Percentiles rank a stretch among this genome's conserved stretches.
Evolutionary conservation across 2,113 vertebrate species (phyloP).

Genomic region (Poecilia latipinna): DNA sequence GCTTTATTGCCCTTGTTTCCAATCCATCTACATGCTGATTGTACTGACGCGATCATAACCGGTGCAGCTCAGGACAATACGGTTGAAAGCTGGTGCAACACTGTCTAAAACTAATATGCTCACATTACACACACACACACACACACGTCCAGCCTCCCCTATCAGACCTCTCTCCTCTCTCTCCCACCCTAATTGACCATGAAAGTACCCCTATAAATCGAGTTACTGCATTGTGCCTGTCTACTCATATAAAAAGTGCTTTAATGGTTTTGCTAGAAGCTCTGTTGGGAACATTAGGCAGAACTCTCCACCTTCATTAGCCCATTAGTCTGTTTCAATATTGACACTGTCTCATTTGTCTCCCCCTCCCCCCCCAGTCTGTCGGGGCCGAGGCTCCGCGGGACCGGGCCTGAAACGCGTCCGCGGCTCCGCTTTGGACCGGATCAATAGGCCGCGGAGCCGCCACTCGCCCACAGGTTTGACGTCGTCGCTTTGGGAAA

Average conservation of each 20-base stretch:
- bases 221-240: constrained; percentile 73
- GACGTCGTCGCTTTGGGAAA: constrained; percentile 18
- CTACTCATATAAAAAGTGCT: constrained; percentile 74
- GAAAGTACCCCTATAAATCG: constrained; percentile 74
- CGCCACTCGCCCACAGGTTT: constrained; percentile 5
- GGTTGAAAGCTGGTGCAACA: constrained; percentile 50
- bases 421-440: constrained; percentile 34
- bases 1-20: constrained; percentile 22
- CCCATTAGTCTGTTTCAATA: constrained; percentile 75
- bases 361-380: constrained; percentile 42
- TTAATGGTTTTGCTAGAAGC: constrained; percentile 74
- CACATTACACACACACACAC: constrained; percentile 22
- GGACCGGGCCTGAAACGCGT: constrained; percentile 56
- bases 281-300: constrained; percentile 76
- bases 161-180: constrained; percentile 60
- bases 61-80: constrained; percentile 31
- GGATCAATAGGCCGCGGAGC: constrained; percentile 18
- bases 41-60: constrained; percentile 18
- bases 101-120: constrained; percentile 54
- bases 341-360: constrained; percentile 71
- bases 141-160: constrained; percentile 29
- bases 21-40: constrained; percentile 25
- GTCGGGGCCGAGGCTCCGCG: constrained; percentile 48
- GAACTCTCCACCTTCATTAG: constrained; percentile 73
- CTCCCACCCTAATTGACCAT: constrained; percentile 73